Evolutionary conservation across 1,140 invertebrate species (phyloP), one percentile per base, ranked within the genome.

Genomic region (Kradibia gibbosae): DNA sequence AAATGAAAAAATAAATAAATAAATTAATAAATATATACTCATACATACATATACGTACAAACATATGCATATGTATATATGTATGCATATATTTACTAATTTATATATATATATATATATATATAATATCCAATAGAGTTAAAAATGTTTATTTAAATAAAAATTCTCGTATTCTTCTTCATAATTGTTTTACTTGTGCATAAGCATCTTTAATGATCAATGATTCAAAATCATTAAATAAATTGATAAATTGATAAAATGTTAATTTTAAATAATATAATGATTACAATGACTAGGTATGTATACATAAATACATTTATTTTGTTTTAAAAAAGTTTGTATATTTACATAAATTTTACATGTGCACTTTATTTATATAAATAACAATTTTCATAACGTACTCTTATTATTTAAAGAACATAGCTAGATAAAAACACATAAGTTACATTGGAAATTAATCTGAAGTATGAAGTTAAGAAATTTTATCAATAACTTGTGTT

Each of bases 261-360:
- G 5, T n/a, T n/a, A n/a, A n/a, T 55, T 5, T 55, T 7, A 3
- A 55, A 55, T 65, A 53, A 53, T 10, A 17, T 65, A 65, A 20
- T 36, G 2, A 3, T 5, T 65, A 65, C 2, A 60, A 55, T 60
- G 25, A 60, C 13, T 28, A 60, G 57, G 11, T 60, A n/a, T n/a
- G 45, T 2, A 55, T 55, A 2, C 22, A 55, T 5, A 60, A 28
- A 28, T 60, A 45, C 5, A 45, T 45, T 48, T 4, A 65, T 36
- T 65, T 20, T 55, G 22, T 10, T 55, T 74, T 60, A 39, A 71
- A 72, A 82, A 73, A 72, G 28, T 36, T 65, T 60, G 25, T 78
- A 74, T 72, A 73, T 73, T 82, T 82, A 81, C 74, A 81, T 11
- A 71, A 81, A 71, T 70, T 76, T 39, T 36, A 74, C 25, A 77